Percentiles rank a stretch among this genome's conserved stretches.
Evolutionary conservation across 2,797 vertebrate genomes (phyloP).

Genomic region (Forpus xanthops): DNA sequence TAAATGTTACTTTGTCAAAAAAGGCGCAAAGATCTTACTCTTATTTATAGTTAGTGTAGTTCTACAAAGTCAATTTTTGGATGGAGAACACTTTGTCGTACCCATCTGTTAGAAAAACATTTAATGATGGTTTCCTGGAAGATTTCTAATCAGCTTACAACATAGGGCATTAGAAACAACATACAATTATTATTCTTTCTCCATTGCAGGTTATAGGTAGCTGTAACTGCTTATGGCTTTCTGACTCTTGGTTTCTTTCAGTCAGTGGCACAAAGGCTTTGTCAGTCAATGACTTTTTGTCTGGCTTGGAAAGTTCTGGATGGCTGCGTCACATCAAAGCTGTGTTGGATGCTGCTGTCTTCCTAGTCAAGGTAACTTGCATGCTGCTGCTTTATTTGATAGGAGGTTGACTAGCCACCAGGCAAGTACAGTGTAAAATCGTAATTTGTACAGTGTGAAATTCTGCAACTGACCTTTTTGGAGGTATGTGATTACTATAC

Average conservation of each 20-base stretch:
- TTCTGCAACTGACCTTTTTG: background rate
- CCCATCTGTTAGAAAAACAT: background rate
- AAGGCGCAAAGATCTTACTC: background rate
- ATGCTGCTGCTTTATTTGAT: background rate
- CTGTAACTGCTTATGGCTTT: background rate
- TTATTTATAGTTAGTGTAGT: background rate
- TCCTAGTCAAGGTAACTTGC: constrained; percentile 86
- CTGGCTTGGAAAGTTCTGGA: constrained; percentile 90
- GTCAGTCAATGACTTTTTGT: constrained; percentile 89
- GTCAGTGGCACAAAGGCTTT: constrained; percentile 88
- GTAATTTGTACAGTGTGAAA: background rate
- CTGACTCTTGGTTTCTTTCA: constrained; percentile 67
- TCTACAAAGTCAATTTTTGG: background rate
- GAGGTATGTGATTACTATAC: background rate
- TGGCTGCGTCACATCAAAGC: constrained; percentile 97
- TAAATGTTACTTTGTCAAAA: background rate
- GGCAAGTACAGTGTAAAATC: background rate
- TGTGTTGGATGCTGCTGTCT: constrained; percentile 90
- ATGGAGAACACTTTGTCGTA: background rate
- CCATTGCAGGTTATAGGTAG: background rate
- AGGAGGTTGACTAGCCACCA: background rate
- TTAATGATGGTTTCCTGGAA: background rate
- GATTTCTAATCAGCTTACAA: background rate
- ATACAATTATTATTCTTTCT: background rate
- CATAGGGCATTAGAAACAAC: background rate